Conservation (phyloP, 2,797 vertebrate species). For the Brotula barbata region DNA sequence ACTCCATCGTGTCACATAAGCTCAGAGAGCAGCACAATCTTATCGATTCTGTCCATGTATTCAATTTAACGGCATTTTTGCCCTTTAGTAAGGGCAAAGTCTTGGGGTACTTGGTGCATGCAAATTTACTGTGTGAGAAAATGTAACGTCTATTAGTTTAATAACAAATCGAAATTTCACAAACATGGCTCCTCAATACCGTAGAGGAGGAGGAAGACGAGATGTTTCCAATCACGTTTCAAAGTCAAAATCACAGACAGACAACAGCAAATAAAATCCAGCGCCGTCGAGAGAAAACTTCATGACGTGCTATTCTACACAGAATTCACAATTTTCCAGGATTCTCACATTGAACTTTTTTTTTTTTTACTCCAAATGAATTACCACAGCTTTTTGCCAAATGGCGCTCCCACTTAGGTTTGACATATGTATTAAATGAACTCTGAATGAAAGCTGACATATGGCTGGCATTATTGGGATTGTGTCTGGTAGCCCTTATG, state of each 20-base stretch:
- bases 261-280: background rate
- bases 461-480: slow-evolving; percentile 45
- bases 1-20: too few relatives aligned
- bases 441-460: slow-evolving; percentile 47
- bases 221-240: slow-evolving; percentile 19
- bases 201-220: background rate
- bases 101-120: too few relatives aligned
- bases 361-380: slow-evolving; percentile 27
- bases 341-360: slow-evolving; percentile 28
- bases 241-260: slow-evolving; percentile 17
- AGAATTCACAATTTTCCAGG: background rate
- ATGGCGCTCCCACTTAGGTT: slow-evolving; percentile 24
- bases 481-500: slow-evolving; percentile 37
- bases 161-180: too few relatives aligned
- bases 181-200: background rate
- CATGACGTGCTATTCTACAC: slow-evolving; percentile 3
- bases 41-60: too few relatives aligned
- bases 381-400: slow-evolving; percentile 21
- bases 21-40: too few relatives aligned
- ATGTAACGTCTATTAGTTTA: too few relatives aligned
- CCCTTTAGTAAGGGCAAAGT: too few relatives aligned
- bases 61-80: too few relatives aligned
- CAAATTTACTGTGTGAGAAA: too few relatives aligned
- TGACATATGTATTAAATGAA: slow-evolving; percentile 28
- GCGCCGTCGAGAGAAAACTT: too few relatives aligned